A percentile compares a stretch with the other conserved stretches of the same genome.
Evolutionary conservation across 2,113 vertebrate species (phyloP).

Genomic region (Cynopterus brachyotis): DNA sequence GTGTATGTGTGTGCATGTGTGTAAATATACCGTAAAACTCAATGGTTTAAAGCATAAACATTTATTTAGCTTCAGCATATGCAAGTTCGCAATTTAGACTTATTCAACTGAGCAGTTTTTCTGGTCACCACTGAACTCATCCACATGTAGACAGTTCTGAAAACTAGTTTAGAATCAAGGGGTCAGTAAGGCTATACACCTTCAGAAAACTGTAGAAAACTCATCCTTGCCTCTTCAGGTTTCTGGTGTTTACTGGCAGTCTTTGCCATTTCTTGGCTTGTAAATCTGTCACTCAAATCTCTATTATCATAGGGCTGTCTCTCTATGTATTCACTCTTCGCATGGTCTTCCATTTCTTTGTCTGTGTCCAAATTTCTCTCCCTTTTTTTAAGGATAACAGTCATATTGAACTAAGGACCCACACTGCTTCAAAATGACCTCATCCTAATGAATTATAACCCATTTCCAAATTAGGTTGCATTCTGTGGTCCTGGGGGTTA

Average conservation of each 20-base stretch:
- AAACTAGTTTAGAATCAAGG: not conserved
- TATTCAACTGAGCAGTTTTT: not conserved
- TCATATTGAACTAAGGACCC: not conserved
- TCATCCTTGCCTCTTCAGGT: not conserved
- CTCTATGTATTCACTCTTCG: not conserved
- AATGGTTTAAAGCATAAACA: not conserved
- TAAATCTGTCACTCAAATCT: not conserved
- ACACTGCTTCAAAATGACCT: not conserved
- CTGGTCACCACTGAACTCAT: not conserved
- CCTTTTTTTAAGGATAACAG: not conserved
- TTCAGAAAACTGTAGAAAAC: not conserved
- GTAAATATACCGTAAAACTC: not conserved
- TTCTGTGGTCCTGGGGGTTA: not conserved
- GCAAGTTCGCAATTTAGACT: not conserved
- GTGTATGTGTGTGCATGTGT: not conserved
- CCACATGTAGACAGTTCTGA: not conserved
- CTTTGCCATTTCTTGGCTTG: not conserved
- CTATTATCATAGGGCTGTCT: not conserved
- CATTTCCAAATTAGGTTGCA: not conserved
- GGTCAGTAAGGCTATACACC: not conserved
- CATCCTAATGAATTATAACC: not conserved
- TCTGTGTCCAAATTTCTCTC: not conserved
- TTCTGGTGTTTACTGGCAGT: not conserved
- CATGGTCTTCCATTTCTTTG: accelerated
- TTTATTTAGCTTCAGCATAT: not conserved